Evolutionary conservation across 2,113 vertebrate genomes (phyloP).

Genomic region (Macquaria australasica): DNA sequence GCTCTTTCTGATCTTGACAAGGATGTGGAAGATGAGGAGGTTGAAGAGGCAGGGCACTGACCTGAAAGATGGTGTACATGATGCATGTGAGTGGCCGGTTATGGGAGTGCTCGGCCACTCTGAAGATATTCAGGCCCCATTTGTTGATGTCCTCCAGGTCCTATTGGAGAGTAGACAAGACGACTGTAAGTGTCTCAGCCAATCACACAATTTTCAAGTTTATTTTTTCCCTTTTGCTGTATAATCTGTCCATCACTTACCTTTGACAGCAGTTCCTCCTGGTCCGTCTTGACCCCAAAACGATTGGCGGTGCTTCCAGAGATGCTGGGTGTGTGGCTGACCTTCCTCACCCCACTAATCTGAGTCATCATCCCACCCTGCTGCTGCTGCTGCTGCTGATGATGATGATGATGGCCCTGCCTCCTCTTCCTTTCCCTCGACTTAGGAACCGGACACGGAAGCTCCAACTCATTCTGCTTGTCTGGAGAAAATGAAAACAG

Average conservation of each 20-base stretch:
- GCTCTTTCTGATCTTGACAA: not conserved
- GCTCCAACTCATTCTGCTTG: constrained; percentile 98
- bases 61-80: constrained; percentile 98
- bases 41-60: constrained; percentile 71
- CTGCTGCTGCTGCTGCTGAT: constrained; percentile 89
- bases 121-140: constrained; percentile 98
- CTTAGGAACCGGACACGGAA: constrained; percentile 95
- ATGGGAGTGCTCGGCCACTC: constrained; percentile 93
- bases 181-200: not conserved
- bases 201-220: not conserved
- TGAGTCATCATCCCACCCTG: constrained; percentile 92
- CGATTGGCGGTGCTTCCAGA: constrained; percentile 90
- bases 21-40: not conserved
- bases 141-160: constrained; percentile 97
- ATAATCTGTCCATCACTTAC: constrained; percentile 64
- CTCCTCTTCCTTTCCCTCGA: constrained; percentile 95
- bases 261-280: constrained; percentile 96
- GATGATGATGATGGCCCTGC: constrained; percentile 86
- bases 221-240: not conserved
- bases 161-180: constrained; percentile 71
- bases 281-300: constrained; percentile 96
- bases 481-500: constrained; percentile 81
- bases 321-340: constrained; percentile 91
- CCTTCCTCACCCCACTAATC: constrained; percentile 95
- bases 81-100: constrained; percentile 95